Evolutionary conservation across 2,888 invertebrate genomes (phyloP).

Genomic region (Tetranychus truncatus): DNA sequence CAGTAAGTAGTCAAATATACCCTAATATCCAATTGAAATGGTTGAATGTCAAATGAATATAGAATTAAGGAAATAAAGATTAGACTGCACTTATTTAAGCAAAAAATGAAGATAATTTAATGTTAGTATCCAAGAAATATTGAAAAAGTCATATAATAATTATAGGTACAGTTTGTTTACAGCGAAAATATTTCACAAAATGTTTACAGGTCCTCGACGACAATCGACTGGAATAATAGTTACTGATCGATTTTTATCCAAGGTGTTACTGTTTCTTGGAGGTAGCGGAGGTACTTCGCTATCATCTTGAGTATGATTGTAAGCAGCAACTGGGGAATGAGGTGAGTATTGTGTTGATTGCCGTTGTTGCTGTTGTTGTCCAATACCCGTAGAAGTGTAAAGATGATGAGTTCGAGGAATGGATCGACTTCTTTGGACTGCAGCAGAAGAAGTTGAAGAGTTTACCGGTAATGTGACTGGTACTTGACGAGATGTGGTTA

Average conservation of each 20-base stretch:
- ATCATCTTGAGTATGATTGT: background rate
- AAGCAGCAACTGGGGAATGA: background rate
- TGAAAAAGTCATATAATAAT: no score
- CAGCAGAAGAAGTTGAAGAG: conserved; percentile 5
- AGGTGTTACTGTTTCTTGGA: conserved; percentile 12
- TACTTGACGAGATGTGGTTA: background rate
- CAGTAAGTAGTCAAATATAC: no score
- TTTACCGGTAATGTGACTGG: background rate
- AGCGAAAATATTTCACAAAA: background rate
- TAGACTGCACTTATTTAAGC: no score
- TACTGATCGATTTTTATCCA: conserved; percentile 9
- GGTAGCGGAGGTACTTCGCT: conserved; percentile 16
- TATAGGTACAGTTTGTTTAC: no score
- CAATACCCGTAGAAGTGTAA: background rate
- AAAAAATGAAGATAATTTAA: no score
- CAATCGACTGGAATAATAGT: conserved; percentile 5
- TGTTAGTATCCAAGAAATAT: no score
- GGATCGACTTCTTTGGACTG: conserved; percentile 17
- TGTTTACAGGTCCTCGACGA: background rate
- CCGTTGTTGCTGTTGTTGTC: background rate
- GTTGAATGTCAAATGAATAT: no score
- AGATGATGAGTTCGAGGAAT: conserved; percentile 15
- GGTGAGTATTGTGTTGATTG: background rate
- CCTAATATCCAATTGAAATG: no score
- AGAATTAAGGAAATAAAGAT: no score